Base-by-base conservation (phyloP, 2,113 vertebrate genomes). In the Tympanuchus pallidicinctus region DNA sequence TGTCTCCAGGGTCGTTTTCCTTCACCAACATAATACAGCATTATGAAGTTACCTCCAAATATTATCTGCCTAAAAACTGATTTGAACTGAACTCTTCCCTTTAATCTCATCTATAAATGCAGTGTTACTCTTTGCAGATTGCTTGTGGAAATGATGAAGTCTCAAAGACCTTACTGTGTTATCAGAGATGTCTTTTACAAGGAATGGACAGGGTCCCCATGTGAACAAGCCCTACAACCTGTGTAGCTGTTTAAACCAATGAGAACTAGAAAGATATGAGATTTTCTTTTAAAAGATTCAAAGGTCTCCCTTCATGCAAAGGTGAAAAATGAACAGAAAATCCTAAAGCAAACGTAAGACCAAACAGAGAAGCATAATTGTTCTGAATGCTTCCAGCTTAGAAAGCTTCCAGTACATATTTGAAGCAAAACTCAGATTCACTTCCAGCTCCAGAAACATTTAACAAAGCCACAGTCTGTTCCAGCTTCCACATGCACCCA, bases 141-240 rank as follows among this genome's bases (percentile, higher is more conserved):
- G 11, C 40, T 59, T 59, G 12, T 70, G 36, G 30, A 91, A 85
- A 66, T 22, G 82, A 82, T 3, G 43, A 56, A 73, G 61, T 3
- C 10, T 73, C 5, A 10, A 2, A 65, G 57, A 52, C 16, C 19
- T 61, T 69, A 10, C 63, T 1, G 0, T 34, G 17, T 11, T 45
- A 79, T 24, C 72, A 73, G 28, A 24, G 42, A 67, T 25, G 34
- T 32, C 24, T 30, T 67, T 64, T 45, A 28, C 28, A 38, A 38
- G 32, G 18, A 52, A 38, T 8, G 24, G 36, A 48, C 0, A 0
- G 27, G 13, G 15, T 60, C 20, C n/a, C 38, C 2, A 0, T 8
- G 22, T 10, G 42, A 82, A 52, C 20, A 28, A 74, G 6, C 22
- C 21, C 16, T 67, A 34, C 32, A 70, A 4, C 20, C n/a, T 36